Evolutionary conservation across 2,113 vertebrate genomes (phyloP).

Genomic region (Hydropotes inermis): DNA sequence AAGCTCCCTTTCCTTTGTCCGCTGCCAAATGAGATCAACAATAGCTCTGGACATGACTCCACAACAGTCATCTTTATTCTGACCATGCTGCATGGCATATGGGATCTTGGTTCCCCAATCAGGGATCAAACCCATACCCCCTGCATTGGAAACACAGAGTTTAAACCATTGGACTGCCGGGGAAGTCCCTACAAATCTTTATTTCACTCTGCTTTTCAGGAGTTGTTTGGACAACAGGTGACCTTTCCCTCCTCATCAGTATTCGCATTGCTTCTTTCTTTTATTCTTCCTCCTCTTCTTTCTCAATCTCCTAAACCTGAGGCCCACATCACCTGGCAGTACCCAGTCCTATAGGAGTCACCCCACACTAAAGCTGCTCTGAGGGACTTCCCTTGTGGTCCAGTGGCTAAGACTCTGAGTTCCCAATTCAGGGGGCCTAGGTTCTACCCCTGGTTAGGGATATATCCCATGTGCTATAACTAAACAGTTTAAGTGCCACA

Average conservation of each 20-base stretch:
- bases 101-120: background rate
- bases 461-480: background rate
- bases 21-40: background rate
- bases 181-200: background rate
- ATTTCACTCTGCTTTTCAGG: background rate
- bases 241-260: background rate
- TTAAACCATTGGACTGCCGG: background rate
- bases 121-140: background rate
- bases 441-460: background rate
- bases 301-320: background rate
- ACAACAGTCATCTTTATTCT: background rate
- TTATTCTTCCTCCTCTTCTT: background rate
- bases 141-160: background rate
- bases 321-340: background rate
- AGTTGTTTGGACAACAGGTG: background rate
- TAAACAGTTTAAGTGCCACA: background rate
- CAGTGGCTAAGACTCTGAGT: background rate
- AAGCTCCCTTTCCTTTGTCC: background rate
- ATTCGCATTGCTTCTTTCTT: background rate
- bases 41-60: background rate
- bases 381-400: background rate
- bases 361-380: background rate
- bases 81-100: background rate
- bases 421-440: background rate
- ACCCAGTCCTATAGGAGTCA: background rate